Base-by-base conservation (phyloP, 2,797 vertebrate genomes). In the Eospalax fontanierii region DNA sequence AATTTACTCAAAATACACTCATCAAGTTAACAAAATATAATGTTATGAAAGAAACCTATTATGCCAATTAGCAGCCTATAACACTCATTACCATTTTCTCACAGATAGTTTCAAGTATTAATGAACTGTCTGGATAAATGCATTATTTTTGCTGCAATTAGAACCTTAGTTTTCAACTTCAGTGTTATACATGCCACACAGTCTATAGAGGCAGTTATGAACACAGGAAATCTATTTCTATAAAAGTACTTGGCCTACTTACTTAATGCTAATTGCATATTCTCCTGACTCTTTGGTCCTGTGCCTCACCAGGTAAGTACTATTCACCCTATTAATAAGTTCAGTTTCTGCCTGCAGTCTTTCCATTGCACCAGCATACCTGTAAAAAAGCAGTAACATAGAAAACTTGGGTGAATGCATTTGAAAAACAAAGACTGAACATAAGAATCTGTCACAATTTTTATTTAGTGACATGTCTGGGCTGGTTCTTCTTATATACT, bases 201-300 rank as follows among this genome's bases (percentile, higher is more conserved):
- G 82, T 54, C 84, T 89, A 95, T n/a, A n/a, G n/a, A n/a, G 6
- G 80, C 28, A 91, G 57, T 96, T 96, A 96, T 57, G 40, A 90
- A 82, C 97, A 97, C 30, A 95, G 18, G 26, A 95, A 93, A 96
- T 92, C 15, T 94, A 95, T 97, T 96, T 97, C 65, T 91, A 65
- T 87, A 96, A 84, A 92, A 92, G 43, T 93, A 80, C 33, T 95
- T 94, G 92, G 95, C 95, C 79, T 85, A 99, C 99, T 99, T 98
- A 99, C 99, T 99, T 99, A 97, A 99, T 99, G 97, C 99, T 99
- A 98, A 99, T 99, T 94, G 99, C 99, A 71, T 99, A 99, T 97
- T 99, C 99, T 38, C 99, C 99, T 85, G 97, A 99, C 97, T 99
- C 99, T 97, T 99, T 99, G 97, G 99, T 99, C 97, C 99, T 99